Percentiles rank a stretch among this genome's conserved stretches.
These are phyloP conservation scores for Sphecodes monilicornis DNA, from an alignment of 2,888 invertebrate species.

Conservation along the genomic window DNA sequence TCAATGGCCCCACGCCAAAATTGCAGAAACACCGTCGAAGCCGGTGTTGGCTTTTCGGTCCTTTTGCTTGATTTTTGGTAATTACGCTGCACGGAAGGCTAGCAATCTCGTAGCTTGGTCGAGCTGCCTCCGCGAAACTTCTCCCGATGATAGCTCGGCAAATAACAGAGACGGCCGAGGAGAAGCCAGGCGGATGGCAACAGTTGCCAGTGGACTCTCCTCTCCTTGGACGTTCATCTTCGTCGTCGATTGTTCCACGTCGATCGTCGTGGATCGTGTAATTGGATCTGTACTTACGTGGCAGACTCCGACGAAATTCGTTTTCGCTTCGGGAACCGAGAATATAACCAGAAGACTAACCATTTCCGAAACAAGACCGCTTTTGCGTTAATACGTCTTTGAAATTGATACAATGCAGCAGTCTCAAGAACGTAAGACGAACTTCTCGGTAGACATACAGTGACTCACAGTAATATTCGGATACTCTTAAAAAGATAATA, in stretches of 20 bases:
- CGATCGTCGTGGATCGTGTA: constrained; percentile 66
- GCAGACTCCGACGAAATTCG: constrained; percentile 38
- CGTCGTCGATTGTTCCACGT: constrained; percentile 66
- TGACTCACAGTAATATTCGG: too few species aligned
- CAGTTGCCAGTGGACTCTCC: constrained; percentile 59
- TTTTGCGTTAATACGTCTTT: neutral
- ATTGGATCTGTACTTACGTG: constrained; percentile 63
- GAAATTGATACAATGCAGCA: neutral
- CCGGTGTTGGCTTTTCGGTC: constrained; percentile 75
- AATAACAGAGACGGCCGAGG: constrained; percentile 74
- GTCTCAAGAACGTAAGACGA: neutral
- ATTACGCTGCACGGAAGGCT: constrained; percentile 74
- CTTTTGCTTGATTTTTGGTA: constrained; percentile 78
- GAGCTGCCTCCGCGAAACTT: constrained; percentile 69
- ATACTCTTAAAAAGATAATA: too few species aligned
- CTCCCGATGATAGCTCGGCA: constrained; percentile 75
- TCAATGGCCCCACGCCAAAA: constrained; percentile 75
- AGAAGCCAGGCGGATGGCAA: constrained; percentile 46
- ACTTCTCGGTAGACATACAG: neutral
- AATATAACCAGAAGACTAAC: constrained; percentile 26
- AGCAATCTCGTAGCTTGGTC: constrained; percentile 73
- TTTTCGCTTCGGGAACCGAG: constrained; percentile 25
- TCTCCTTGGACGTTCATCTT: constrained; percentile 54
- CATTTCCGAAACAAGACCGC: constrained; percentile 11
- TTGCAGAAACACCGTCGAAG: constrained; percentile 75